Conservation (phyloP, 2,888 invertebrate species). For the Acheta domesticus region DNA sequence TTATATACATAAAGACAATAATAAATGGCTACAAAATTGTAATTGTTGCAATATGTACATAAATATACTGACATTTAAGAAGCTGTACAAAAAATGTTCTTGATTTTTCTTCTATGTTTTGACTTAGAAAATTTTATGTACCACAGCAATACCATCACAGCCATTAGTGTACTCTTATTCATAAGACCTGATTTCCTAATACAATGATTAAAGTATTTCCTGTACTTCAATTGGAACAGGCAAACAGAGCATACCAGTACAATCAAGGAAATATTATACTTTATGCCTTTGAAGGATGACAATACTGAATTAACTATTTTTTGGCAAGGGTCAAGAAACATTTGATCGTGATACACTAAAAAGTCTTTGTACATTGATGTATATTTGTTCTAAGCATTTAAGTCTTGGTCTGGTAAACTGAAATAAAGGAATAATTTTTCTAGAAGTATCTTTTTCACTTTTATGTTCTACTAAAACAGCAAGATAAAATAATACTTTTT, state of each 20-base stretch:
- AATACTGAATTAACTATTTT: not conserved
- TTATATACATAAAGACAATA: not conserved
- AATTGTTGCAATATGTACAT: not conserved
- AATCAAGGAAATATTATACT: no score
- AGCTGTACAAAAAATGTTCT: not conserved
- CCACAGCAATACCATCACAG: not conserved
- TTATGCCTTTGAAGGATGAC: no score
- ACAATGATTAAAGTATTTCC: no score
- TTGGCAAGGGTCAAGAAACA: not conserved
- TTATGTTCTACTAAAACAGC: constrained; percentile 20
- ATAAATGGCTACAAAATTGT: not conserved
- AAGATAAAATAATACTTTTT: constrained; percentile 26
- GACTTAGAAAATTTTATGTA: not conserved
- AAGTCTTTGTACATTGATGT: constrained; percentile 23
- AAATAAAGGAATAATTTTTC: constrained; percentile 27
- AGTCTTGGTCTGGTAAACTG: constrained; percentile 25
- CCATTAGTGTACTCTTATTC: not conserved
- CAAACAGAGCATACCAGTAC: no score
- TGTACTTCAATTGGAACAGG: no score
- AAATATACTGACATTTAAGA: not conserved
- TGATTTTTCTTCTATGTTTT: not conserved
- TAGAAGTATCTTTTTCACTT: not conserved
- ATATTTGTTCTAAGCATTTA: constrained; percentile 23
- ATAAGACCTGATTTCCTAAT: no score
- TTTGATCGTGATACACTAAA: not conserved